These are phyloP conservation scores for Omphaloscelis lunosa DNA, from an alignment of 2,888 invertebrate genomes.

Conservation along the genomic window DNA sequence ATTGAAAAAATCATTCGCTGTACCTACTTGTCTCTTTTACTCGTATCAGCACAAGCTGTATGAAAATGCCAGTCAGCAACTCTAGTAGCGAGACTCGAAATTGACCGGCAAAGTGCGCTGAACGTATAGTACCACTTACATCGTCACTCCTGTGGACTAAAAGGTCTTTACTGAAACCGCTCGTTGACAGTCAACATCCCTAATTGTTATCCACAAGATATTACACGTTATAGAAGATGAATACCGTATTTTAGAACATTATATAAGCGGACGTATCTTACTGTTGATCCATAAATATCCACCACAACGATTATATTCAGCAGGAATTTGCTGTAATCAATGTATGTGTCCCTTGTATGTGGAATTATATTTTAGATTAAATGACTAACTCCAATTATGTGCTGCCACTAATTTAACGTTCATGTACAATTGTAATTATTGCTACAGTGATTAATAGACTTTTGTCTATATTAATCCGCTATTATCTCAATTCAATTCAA, in stretches of 20 bases:
- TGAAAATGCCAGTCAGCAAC: not conserved
- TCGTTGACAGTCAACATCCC: conserved; percentile 36
- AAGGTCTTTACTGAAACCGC: conserved; percentile 1
- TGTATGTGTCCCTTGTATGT: not conserved
- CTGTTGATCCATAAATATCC: conserved; percentile 9
- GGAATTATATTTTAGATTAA: conserved; percentile 18
- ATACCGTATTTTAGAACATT: conserved; percentile 4
- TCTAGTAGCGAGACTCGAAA: not conserved
- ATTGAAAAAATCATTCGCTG: not conserved
- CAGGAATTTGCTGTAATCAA: conserved; percentile 29
- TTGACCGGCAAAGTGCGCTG: not conserved
- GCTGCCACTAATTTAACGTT: not conserved
- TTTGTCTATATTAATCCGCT: conserved; percentile 7
- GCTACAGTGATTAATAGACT: conserved; percentile 5
- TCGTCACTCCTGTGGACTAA: not conserved
- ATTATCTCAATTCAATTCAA: too few relatives aligned
- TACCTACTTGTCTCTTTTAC: not conserved
- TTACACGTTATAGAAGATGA: conserved; percentile 33
- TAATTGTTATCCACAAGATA: conserved; percentile 37
- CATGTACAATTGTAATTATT: conserved; percentile 8
- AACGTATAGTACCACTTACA: not conserved
- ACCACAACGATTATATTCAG: conserved; percentile 21
- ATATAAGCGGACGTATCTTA: conserved; percentile 20
- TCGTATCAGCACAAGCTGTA: not conserved
- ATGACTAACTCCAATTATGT: conserved; percentile 8